Evolutionary conservation across 2,888 invertebrate species (phyloP), one percentile per base, ranked within the genome.

Genomic region (Noctua comes): DNA sequence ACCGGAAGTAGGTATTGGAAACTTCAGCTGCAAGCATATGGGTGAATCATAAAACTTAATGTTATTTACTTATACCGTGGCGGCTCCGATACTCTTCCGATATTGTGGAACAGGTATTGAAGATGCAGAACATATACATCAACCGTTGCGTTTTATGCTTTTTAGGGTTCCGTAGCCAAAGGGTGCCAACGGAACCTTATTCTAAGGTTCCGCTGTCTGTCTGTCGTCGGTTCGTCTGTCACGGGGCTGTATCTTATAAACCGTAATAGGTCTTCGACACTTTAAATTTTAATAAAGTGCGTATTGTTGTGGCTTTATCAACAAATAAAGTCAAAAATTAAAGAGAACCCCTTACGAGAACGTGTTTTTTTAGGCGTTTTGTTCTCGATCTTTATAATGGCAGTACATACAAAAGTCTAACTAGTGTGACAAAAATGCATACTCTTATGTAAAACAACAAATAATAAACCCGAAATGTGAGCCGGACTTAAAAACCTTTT

Each of bases 1-100:
- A 79, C 75, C 66, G 80, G 68, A 80, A 82, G 68, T 73, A 80
- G 72, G n/a, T n/a, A 76, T 80, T 73, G 70, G 82, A 79, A 76
- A 81, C 74, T 81, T 76, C 68, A 80, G 78, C 79, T 86, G 82
- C 83, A 86, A 80, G 76, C 90, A 90, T 89, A 86, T 89, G 90
- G 84, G 68, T 77, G 76, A 76, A 77, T 81, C 87, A 88, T 91
- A 90, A 91, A 92, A 90, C 90, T 89, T 90, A 86, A 90, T 90
- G 86, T 86, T 83, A 85, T 88, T 86, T 88, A 87, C 85, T 85
- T 82, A 86, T 79, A 88, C 87, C 80, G 77, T 80, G 82, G 80
- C 81, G 77, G 77, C 70, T 73, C 73, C 46, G 27, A 73, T 84
- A 81, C 73, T 68, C 48, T 66, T 77, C 73, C 77, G 43, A 57